These are phyloP conservation scores for Lepidochrysops patricia DNA, from an alignment of 2,888 invertebrate genomes.

Conservation along the genomic window DNA sequence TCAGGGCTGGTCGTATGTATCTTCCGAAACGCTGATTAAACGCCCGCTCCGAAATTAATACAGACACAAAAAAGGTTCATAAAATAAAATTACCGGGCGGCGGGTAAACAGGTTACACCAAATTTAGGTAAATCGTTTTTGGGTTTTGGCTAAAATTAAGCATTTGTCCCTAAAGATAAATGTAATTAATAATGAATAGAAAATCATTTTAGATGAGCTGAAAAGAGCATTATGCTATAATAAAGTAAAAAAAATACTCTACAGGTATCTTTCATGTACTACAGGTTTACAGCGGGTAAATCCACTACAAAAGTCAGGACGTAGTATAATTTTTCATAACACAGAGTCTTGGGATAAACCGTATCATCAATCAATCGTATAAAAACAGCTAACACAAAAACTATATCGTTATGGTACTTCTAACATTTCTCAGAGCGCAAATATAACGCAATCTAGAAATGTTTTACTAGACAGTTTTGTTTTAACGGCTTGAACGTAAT, in stretches of 20 bases:
- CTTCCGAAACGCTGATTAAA: constrained; percentile 16
- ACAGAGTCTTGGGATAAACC: not conserved
- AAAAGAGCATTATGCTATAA: no score
- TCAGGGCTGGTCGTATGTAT: constrained; percentile 31
- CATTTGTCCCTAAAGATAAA: not conserved
- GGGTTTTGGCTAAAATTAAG: not conserved
- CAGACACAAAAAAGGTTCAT: constrained; percentile 3
- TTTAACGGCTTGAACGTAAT: not conserved
- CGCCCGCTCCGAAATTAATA: constrained; percentile 1
- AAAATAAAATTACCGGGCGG: not conserved
- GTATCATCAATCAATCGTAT: constrained; percentile 4
- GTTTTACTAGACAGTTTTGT: not conserved
- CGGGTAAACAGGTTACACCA: not conserved
- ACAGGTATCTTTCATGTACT: no score
- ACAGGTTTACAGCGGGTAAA: no score
- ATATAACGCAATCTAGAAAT: not conserved
- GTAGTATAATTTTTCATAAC: not conserved
- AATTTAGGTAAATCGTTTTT: not conserved
- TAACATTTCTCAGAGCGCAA: not conserved
- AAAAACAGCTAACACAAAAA: constrained; percentile 6
- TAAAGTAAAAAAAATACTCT: no score
- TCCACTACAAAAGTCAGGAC: not conserved
- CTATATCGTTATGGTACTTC: not conserved
- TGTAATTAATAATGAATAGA: not conserved
- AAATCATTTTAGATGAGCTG: no score